A percentile compares a stretch with the other conserved stretches of the same genome.
Conservation (phyloP, 2,888 invertebrate genomes). For the Aethes cnicana region DNA sequence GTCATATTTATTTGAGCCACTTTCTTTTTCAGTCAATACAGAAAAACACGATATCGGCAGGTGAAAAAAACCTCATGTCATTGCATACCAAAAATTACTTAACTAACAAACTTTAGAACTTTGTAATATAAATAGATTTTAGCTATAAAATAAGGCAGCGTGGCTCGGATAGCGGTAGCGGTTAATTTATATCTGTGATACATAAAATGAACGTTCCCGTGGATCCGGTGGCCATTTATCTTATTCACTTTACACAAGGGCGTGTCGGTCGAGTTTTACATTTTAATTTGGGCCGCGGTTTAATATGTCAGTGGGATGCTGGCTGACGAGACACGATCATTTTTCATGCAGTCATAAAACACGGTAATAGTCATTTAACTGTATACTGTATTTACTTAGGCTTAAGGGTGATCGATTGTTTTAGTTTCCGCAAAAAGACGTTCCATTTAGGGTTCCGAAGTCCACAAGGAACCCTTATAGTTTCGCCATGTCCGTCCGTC, state of each 20-base stretch:
- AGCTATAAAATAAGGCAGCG: slow-evolving; percentile 2
- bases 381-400: not conserved
- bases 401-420: not conserved
- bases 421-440: too few species aligned
- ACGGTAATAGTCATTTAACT: slow-evolving; percentile 3
- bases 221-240: slow-evolving; percentile 57
- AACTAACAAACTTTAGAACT: too few species aligned
- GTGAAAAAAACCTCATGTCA: too few species aligned
- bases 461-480: too few species aligned
- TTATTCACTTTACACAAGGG: slow-evolving; percentile 67
- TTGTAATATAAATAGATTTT: too few species aligned
- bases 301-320: slow-evolving; percentile 47
- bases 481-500: too few species aligned
- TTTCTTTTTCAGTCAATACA: too few species aligned
- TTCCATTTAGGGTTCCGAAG: too few species aligned
- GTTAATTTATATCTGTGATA: slow-evolving; percentile 64
- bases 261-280: slow-evolving; percentile 60
- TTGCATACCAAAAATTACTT: too few species aligned
- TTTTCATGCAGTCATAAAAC: slow-evolving; percentile 34
- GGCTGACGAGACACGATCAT: slow-evolving; percentile 37
- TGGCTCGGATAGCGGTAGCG: slow-evolving; percentile 32
- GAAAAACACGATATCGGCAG: too few species aligned
- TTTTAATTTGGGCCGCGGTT: slow-evolving; percentile 63
- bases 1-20: too few species aligned
- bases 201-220: slow-evolving; percentile 54